Evolutionary conservation across 2,888 invertebrate genomes (phyloP), one percentile per base, ranked within the genome.

Genomic region (Drosophila setosimentum): DNA sequence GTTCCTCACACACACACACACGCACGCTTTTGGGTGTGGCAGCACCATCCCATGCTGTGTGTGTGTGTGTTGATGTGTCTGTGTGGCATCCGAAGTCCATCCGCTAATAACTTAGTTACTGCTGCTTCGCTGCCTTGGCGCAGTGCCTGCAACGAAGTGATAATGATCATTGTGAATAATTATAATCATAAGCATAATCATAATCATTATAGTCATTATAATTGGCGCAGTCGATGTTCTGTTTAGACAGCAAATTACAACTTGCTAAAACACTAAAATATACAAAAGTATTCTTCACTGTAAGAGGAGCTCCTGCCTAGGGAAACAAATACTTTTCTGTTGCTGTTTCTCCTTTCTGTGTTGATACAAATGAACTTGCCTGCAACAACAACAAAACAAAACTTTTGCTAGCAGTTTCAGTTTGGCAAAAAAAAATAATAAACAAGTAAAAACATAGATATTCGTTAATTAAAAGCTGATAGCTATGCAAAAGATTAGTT

Each of bases 41-140:
- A 53, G 16, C 42, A 33, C 32, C 45, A 32, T 11, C 21, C 51
- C 27, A 18, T 65, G 27, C 29, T 27, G 32, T 42, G 18, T 35
- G 50, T 50, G 49, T 63, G 64, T 62, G 53, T 40, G 53, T 35
- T 21, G 32, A 30, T 59, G 21, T 66, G 49, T 63, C 53, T 57
- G 42, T 67, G 57, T 50, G 58, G 82, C 71, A 76, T 64, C 51
- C 48, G 16, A 54, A 71, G 65, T 64, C 65, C 66, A 74, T 81
- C 75, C 77, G 85, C 85, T 87, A 85, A 85, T 87, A 89, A 85
- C 79, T 84, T 76, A 74, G 89, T 89, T 89, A 82, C 70, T 63
- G 45, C 67, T 60, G 65, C 29, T 65, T 60, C 49, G 51, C 48
- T 68, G 68, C 49, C 76, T 81, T 83, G 72, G 82, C 79, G 69